Base-by-base conservation (phyloP, 2,113 vertebrate genomes). In the Pungitius pungitius region DNA sequence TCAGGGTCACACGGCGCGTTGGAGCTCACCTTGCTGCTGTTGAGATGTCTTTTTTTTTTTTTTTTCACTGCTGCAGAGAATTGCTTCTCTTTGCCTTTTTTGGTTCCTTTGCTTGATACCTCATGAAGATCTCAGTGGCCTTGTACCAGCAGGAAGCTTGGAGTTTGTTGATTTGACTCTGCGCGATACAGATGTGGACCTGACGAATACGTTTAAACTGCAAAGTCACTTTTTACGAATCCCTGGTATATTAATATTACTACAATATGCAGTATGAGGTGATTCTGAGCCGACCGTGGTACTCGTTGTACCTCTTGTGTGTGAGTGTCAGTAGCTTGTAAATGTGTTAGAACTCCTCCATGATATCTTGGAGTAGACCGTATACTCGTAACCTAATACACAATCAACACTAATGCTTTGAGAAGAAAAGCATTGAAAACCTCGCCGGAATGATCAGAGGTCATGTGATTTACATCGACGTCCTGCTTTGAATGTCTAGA, bases 1-100 rank as follows among this genome's bases (percentile, higher is more conserved):
- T 90, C 85, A 88, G 85, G 84, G 80, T 90, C 61, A 57, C 35
- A 26, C 79, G 72, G 81, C 76, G 66, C 70, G 67, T 85, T 68
- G 75, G 52, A 84, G 43, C 42, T 74, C 80, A 58, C 55, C 75
- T 82, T 72, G 89, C 89, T 92, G 92, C 89, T 92, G 76, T 81
- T 56, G 69, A 12, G 39, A 68, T 86, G 69, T 62, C 61, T 30
- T 30, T 30, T 30, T 30, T 6, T 35, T 73, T 22, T 64, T 62
- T 17, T 14, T 42, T 14, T 40, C n/a, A 27, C 70, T 87, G 62
- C 54, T 33, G 42, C 61, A 69, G 69, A 74, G 61, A 57, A 45
- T 77, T 13, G 57, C 57, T 83, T 30, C 37, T 8, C 11, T 73
- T 83, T 64, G 12, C 45, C 59, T 61, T 62, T 61, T 62, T 35